Evolutionary conservation across 2,888 invertebrate genomes (phyloP).

Genomic region (Drosophila percnosoma): DNA sequence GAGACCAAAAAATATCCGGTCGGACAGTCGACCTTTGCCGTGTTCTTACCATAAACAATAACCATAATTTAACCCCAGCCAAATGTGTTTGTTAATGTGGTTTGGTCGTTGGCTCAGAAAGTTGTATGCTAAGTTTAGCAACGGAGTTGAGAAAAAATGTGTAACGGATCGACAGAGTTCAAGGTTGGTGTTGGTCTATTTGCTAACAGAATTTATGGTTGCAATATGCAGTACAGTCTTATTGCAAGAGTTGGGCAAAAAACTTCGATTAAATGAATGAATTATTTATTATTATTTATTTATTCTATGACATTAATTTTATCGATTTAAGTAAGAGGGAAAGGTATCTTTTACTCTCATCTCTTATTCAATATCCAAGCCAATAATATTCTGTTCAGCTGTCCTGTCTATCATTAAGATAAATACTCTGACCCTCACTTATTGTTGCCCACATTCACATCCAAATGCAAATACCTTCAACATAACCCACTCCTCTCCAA

Average conservation of each 20-base stretch:
- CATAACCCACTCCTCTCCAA: background rate
- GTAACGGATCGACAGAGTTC: background rate
- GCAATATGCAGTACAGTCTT: slow-evolving; percentile 30
- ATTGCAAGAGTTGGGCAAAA: slow-evolving; percentile 18
- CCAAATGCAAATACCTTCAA: slow-evolving; percentile 4
- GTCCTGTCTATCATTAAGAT: slow-evolving; percentile 22
- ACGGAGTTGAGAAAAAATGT: slow-evolving; percentile 25
- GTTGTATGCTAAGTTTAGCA: slow-evolving; percentile 54
- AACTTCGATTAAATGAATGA: background rate
- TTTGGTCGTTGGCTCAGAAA: slow-evolving; percentile 50
- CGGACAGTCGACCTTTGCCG: slow-evolving; percentile 65
- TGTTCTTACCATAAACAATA: slow-evolving; percentile 81
- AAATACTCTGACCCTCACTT: slow-evolving; percentile 5
- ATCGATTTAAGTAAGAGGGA: background rate
- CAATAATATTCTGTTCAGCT: background rate
- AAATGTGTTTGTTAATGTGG: slow-evolving; percentile 69
- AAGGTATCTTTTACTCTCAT: background rate
- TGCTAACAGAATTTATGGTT: slow-evolving; percentile 46
- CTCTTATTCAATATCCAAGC: background rate
- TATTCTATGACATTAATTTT: background rate
- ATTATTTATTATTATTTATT: background rate
- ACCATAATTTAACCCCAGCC: slow-evolving; percentile 77
- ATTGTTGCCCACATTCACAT: background rate
- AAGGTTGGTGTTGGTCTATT: slow-evolving; percentile 25
- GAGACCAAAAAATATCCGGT: slow-evolving; percentile 37